Evolutionary conservation across 2,797 vertebrate genomes (phyloP).

Genomic region (Falco columbarius): DNA sequence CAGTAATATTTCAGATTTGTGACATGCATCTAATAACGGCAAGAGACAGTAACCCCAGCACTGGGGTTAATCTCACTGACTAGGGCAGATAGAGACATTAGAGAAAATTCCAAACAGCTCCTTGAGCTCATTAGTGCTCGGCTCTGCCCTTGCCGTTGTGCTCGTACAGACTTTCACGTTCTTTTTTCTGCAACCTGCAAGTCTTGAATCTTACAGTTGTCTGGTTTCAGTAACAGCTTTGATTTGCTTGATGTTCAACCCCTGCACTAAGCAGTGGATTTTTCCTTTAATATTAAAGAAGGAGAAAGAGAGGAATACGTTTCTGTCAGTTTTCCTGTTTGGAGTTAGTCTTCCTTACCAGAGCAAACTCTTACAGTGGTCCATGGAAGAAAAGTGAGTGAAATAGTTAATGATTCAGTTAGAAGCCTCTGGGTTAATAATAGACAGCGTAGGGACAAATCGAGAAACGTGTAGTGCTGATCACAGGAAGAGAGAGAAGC

Average conservation of each 20-base stretch:
- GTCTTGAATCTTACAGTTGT: not conserved
- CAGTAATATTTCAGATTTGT: not conserved
- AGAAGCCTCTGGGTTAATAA: conserved; percentile 49
- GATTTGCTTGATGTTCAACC: not conserved
- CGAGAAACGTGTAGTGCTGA: not conserved
- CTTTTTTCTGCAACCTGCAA: not conserved
- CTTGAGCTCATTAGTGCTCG: accelerated
- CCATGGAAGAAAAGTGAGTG: not conserved
- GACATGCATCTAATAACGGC: not conserved
- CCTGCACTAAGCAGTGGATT: not conserved
- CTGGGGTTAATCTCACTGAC: not conserved
- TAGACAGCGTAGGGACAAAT: not conserved
- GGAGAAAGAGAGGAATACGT: not conserved
- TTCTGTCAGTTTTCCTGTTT: not conserved
- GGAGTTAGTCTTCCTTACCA: not conserved
- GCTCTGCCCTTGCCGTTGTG: not conserved
- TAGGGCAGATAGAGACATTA: not conserved
- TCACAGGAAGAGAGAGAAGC: not conserved
- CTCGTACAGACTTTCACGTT: not conserved
- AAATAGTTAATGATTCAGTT: conserved; percentile 33
- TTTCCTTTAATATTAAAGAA: not conserved
- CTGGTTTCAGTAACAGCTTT: not conserved
- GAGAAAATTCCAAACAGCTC: not conserved
- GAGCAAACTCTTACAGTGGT: not conserved
- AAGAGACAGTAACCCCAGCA: not conserved